These are phyloP conservation scores for Idaea biselata DNA, from an alignment of 2,888 invertebrate species.

Conservation along the genomic window DNA sequence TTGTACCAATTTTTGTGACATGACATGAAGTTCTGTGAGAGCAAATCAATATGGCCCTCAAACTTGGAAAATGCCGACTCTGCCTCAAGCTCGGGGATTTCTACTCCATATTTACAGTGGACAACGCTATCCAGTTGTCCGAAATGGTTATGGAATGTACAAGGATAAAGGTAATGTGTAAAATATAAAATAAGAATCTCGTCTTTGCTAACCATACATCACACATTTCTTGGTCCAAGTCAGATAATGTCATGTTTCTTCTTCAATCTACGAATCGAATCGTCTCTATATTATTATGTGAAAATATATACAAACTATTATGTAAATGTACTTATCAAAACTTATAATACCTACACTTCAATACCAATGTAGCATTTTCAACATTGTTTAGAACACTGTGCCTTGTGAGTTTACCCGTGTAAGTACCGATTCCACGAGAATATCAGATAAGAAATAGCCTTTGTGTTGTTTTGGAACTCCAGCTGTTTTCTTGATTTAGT, in stretches of 20 bases:
- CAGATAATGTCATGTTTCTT: not conserved
- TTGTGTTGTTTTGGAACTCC: too few relatives aligned
- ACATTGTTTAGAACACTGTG: too few relatives aligned
- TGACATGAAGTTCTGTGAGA: slow-evolving; percentile 62
- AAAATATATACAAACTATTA: too few relatives aligned
- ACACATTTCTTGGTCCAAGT: not conserved
- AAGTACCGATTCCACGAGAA: too few relatives aligned
- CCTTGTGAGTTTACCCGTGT: too few relatives aligned
- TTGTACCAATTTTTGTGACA: not conserved
- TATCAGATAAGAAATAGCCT: too few relatives aligned
- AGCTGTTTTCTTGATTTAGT: too few relatives aligned
- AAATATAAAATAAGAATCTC: not conserved
- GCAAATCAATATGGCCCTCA: slow-evolving; percentile 78
- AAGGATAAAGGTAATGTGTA: slow-evolving; percentile 63
- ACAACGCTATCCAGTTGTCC: slow-evolving; percentile 71
- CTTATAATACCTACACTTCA: too few relatives aligned
- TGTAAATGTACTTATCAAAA: too few relatives aligned
- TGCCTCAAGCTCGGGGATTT: slow-evolving; percentile 79
- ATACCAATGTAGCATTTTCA: too few relatives aligned
- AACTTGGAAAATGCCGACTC: slow-evolving; percentile 78
- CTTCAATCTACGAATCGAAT: too few relatives aligned
- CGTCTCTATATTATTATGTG: too few relatives aligned
- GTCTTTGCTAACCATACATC: not conserved
- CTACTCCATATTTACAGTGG: slow-evolving; percentile 75
- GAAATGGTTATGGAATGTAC: slow-evolving; percentile 79